These are phyloP conservation scores for Dryococelus australis DNA, from an alignment of 2,888 invertebrate species.

Conservation along the genomic window DNA sequence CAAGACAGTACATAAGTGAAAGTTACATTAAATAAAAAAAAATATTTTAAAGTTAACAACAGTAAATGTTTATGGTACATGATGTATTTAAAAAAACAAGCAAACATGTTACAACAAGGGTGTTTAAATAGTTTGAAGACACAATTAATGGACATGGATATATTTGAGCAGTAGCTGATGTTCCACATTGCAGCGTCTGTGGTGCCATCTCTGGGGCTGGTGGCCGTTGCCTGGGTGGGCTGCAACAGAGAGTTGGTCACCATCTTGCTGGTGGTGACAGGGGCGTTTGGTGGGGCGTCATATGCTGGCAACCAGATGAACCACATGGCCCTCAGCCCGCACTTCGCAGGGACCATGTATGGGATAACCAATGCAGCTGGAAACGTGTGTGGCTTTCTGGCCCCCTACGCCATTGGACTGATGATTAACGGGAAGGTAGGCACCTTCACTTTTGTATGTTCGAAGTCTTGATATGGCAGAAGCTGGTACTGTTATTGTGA, in stretches of 20 bases:
- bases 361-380: slow-evolving; percentile 85
- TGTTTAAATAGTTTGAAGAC: no score
- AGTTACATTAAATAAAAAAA: no score
- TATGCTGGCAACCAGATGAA: slow-evolving; percentile 87
- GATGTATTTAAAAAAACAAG: no score
- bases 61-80: no score
- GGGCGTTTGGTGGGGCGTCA: slow-evolving; percentile 78
- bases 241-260: slow-evolving; percentile 76
- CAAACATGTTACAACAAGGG: no score
- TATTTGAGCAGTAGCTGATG: slow-evolving; percentile 19
- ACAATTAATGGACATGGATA: no score
- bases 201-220: slow-evolving; percentile 75
- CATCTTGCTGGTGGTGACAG: slow-evolving; percentile 72
- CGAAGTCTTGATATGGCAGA: no score
- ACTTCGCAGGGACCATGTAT: slow-evolving; percentile 84
- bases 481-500: no score
- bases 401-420: slow-evolving; percentile 78
- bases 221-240: slow-evolving; percentile 82
- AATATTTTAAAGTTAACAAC: no score
- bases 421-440: slow-evolving; percentile 74
- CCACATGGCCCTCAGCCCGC: slow-evolving; percentile 81
- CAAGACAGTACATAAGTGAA: no score
- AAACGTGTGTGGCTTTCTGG: slow-evolving; percentile 83
- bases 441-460: slow-evolving; percentile 42
- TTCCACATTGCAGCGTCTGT: slow-evolving; percentile 64